These are phyloP conservation scores for Ceramica pisi DNA, from an alignment of 2,888 invertebrate species.

Conservation along the genomic window DNA sequence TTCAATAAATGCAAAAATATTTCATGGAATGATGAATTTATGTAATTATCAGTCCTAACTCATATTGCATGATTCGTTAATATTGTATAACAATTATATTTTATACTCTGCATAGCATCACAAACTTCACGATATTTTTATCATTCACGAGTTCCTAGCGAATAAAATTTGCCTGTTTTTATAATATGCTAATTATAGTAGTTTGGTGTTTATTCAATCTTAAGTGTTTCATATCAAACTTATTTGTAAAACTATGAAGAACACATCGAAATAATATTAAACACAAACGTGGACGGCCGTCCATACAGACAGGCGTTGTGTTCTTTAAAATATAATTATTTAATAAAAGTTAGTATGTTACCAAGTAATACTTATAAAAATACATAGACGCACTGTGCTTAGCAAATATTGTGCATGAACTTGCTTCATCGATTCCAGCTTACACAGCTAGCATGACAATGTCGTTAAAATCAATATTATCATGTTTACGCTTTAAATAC, in stretches of 20 bases:
- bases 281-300: conserved; percentile 69
- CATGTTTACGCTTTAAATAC: conserved; percentile 47
- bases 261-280: conserved; percentile 69
- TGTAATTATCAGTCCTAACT: conserved; percentile 64
- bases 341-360: conserved; percentile 63
- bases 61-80: conserved; percentile 55
- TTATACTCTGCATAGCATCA: conserved; percentile 73
- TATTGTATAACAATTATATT: conserved; percentile 49
- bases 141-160: conserved; percentile 45
- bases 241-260: conserved; percentile 63
- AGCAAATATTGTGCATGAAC: conserved; percentile 79
- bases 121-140: conserved; percentile 41
- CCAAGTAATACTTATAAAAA: conserved; percentile 71
- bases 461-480: conserved; percentile 49
- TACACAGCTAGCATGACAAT: conserved; percentile 65
- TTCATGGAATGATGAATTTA: conserved; percentile 65
- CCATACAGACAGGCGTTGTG: conserved; percentile 65
- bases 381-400: conserved; percentile 77
- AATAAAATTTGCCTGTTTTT: conserved; percentile 31
- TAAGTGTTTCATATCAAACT: conserved; percentile 57
- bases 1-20: conserved; percentile 64
- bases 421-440: conserved; percentile 67
- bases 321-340: conserved; percentile 52
- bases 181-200: conserved; percentile 53
- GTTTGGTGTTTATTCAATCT: conserved; percentile 64